These are phyloP conservation scores for Eupithecia insigniata DNA, from an alignment of 2,888 invertebrate species.

Conservation along the genomic window DNA sequence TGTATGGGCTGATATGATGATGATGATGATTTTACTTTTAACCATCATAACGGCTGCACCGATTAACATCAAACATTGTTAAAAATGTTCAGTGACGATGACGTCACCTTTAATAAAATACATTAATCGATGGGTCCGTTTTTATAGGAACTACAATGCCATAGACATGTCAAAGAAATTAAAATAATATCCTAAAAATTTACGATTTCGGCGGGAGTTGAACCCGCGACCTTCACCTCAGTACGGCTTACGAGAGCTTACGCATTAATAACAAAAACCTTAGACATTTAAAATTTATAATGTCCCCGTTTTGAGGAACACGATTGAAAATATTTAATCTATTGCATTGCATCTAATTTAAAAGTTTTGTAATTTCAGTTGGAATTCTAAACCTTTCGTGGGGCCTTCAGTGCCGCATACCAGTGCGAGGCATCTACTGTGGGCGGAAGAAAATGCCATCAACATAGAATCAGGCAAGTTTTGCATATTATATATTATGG, in stretches of 20 bases:
- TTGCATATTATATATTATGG: constrained; percentile 10
- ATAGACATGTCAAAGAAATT: background rate
- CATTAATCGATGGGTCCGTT: background rate
- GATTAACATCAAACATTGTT: background rate
- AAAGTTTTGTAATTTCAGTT: constrained; percentile 54
- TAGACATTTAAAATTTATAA: too few species aligned
- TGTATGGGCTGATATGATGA: too few species aligned
- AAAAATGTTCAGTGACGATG: background rate
- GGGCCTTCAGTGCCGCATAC: constrained; percentile 62
- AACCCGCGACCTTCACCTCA: too few species aligned
- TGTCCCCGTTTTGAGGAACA: background rate
- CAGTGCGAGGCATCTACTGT: constrained; percentile 71
- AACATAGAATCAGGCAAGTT: constrained; percentile 55
- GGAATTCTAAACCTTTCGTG: constrained; percentile 70
- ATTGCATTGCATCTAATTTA: background rate
- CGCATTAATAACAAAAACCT: too few species aligned
- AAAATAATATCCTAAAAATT: too few species aligned
- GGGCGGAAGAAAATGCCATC: constrained; percentile 67
- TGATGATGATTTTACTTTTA: background rate
- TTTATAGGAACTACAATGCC: background rate
- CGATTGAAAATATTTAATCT: background rate
- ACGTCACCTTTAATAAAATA: background rate
- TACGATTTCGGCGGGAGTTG: too few species aligned
- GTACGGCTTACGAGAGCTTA: too few species aligned
- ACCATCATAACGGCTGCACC: background rate